Base-by-base conservation (phyloP, 2,113 vertebrate species). In the Zapornia atra region DNA sequence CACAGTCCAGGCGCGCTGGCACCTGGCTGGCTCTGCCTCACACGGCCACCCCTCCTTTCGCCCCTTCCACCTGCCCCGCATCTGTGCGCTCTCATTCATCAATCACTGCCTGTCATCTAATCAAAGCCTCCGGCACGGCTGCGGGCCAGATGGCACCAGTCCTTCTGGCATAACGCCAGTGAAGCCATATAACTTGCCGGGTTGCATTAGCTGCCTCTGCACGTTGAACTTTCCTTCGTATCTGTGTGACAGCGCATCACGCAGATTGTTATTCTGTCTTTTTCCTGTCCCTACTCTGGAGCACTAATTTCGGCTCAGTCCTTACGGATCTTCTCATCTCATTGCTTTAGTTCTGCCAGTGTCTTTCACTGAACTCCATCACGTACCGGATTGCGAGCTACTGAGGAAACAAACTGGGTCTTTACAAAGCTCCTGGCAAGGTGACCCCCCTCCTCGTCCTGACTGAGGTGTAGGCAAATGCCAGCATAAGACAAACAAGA, bases 381-480 rank as follows among this genome's bases (percentile, higher is more conserved):
- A 33, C 22, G 18, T 31, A 12, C 33, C 48, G 70, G 53, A 56
- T 38, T 86, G 20, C 68, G 83, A 88, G 9, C 10, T n/a, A 14
- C 25, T 81, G 63, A 94, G 21, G 48, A 22, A 25, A 7, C 15
- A 72, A 85, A 83, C 1, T 2, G 2, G 0, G 59, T 38, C 29
- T 76, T 88, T 91, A 57, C 68, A 91, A 95, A 92, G 57, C 40
- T 86, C 28, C 65, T 33, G 50, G n/a, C 88, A 96, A 94, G 86
- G 83, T 93, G 88, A 92, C 82, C 51, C 31, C 10, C 44, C 44
- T 17, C 26, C 56, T 73, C 36, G 20, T 93, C 86, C 69, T 89
- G 64, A 64, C 51, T 78, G 70, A 82, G 53, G 31, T 54, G 20
- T 34, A 59, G 78, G 81, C 38, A 82, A 82, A 64, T 78, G 65